A percentile compares a stretch with the other conserved stretches of the same genome.
These are phyloP conservation scores for Cheilosia soror DNA, from an alignment of 2,888 invertebrate species.

Conservation along the genomic window DNA sequence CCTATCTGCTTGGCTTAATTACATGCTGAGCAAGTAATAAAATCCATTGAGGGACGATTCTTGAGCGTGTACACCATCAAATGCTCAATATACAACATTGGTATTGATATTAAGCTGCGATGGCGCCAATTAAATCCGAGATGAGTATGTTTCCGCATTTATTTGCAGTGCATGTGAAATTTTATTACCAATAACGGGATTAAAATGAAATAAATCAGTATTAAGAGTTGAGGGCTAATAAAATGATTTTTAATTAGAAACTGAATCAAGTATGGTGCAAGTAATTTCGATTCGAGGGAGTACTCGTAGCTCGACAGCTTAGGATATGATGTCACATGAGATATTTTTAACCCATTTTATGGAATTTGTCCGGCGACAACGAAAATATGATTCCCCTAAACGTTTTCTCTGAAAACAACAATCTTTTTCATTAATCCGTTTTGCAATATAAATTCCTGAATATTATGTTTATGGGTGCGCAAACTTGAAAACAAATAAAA, in stretches of 20 bases:
- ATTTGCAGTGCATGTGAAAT: slow-evolving; percentile 20
- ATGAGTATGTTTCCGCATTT: slow-evolving; percentile 24
- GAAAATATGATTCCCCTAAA: neutral
- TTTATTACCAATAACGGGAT: slow-evolving; percentile 46
- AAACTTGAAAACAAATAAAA: slow-evolving; percentile 6
- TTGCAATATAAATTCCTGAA: neutral
- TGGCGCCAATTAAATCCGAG: slow-evolving; percentile 66
- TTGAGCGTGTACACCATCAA: neutral
- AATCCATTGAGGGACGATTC: slow-evolving; percentile 33
- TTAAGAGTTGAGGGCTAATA: slow-evolving; percentile 18
- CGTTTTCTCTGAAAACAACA: neutral
- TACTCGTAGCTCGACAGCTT: no score
- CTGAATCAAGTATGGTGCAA: slow-evolving; percentile 16
- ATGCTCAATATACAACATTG: neutral
- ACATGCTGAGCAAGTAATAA: slow-evolving; percentile 45
- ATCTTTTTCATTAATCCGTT: slow-evolving; percentile 4
- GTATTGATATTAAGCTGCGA: slow-evolving; percentile 14
- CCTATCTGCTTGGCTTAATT: slow-evolving; percentile 30
- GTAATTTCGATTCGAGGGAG: slow-evolving; percentile 2
- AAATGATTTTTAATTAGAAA: slow-evolving; percentile 44
- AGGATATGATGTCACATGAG: neutral
- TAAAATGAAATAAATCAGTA: slow-evolving; percentile 41
- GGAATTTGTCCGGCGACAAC: neutral
- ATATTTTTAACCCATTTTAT: slow-evolving; percentile 13
- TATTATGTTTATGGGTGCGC: neutral